A percentile compares a stretch with the other conserved stretches of the same genome.
These are phyloP conservation scores for Neoscelio sp. DNA, from an alignment of 2,888 invertebrate genomes.

Conservation along the genomic window DNA sequence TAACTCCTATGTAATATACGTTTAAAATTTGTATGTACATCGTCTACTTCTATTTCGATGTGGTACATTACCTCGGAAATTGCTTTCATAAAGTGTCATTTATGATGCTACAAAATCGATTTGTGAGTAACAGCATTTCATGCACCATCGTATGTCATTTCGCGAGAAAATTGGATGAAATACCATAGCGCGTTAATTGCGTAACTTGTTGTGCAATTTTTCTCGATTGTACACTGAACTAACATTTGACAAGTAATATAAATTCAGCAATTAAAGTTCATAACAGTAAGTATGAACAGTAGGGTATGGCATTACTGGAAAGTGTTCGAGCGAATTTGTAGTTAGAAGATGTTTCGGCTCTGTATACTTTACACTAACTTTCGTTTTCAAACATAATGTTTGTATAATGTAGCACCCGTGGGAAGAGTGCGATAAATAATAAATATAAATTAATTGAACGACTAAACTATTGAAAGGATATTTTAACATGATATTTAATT, in stretches of 20 bases:
- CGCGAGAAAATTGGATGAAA: conserved; percentile 33
- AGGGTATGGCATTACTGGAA: too few species aligned
- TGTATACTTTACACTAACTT: conserved; percentile 9
- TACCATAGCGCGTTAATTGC: conserved; percentile 11
- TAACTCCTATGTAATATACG: too few species aligned
- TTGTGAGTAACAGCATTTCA: conserved; percentile 20
- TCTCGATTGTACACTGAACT: conserved; percentile 1
- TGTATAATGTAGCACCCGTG: too few species aligned
- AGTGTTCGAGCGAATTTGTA: neutral
- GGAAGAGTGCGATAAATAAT: too few species aligned
- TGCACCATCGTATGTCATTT: conserved; percentile 5
- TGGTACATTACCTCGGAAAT: neutral
- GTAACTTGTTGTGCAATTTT: conserved; percentile 17
- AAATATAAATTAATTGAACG: too few species aligned
- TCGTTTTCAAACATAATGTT: conserved; percentile 24
- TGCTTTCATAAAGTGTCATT: neutral
- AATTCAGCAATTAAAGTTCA: conserved; percentile 48
- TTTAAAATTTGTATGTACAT: too few species aligned
- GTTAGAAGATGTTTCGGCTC: conserved; percentile 17
- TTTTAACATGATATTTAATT: too few species aligned
- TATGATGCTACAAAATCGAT: conserved; percentile 13
- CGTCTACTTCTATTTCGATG: too few species aligned
- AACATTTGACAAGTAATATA: conserved; percentile 25
- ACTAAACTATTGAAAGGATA: too few species aligned
- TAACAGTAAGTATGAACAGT: too few species aligned